Base-by-base conservation (phyloP, 2,888 invertebrate genomes). In the Holacanthella duospinosa region DNA sequence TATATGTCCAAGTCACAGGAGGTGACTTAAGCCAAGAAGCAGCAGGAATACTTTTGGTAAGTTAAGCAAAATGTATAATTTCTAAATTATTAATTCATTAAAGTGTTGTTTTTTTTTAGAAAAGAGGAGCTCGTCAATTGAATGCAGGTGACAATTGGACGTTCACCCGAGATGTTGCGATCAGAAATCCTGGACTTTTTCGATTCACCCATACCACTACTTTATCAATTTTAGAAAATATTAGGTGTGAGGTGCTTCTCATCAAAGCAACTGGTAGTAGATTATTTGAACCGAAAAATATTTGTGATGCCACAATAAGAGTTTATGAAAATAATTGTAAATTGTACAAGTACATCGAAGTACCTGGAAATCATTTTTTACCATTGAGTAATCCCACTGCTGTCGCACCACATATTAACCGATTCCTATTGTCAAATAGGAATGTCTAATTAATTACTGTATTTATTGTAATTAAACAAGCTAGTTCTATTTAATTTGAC, bases 201-300 rank as follows among this genome's bases (percentile, higher is more conserved):
- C 80, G 79, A 62, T 83, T 81, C 69, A 82, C 81, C 1, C 80
- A 80, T 66, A 85, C 85, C 70, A 79, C 78, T 9, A 78, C 84
- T n/a, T 74, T 80, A 66, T 82, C 80, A 65, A 66, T 80, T 1
- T 75, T 80, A 1, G 74, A 55, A 9, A 66, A 68, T 16, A 74
- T 79, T 24, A 66, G 64, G 24, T 79, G 79, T 72, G 78, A 78
- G 4, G 70, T 76, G 57, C 71, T 79, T 28, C 71, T 78, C 1
- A 67, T 80, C 4, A 71, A 77, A 44, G 73, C 72, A 43, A 70
- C 43, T 61, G 43, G 68, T 72, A 64, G 65, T 74, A 21, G n/a
- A 4, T 48, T 9, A 21, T 4, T 48, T 9, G 48, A 48, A 48
- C 48, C 48, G 21, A 2, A 3, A 24, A 54, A 70, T 66, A 21